Percentiles rank a stretch among this genome's conserved stretches.
Evolutionary conservation across 1,140 invertebrate species (phyloP).

Genomic region (Euwallacea similis): DNA sequence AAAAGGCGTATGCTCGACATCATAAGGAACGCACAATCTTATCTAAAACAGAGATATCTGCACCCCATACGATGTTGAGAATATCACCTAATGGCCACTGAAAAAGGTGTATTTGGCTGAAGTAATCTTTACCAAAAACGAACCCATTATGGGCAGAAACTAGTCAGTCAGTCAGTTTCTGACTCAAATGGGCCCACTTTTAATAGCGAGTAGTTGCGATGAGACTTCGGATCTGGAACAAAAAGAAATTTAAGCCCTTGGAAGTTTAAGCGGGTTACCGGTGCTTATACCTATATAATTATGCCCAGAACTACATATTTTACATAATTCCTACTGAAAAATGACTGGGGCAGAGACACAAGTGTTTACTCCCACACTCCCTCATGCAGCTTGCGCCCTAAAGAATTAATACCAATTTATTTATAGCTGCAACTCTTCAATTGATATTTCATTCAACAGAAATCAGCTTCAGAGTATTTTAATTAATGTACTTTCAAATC

Average conservation of each 20-base stretch:
- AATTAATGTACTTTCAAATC: no score
- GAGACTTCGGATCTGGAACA: background rate
- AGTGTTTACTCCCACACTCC: no score
- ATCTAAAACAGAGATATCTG: constrained; percentile 35
- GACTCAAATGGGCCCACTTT: constrained; percentile 43
- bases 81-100: constrained; percentile 17
- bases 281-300: no score
- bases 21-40: constrained; percentile 39
- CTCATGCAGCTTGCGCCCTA: no score
- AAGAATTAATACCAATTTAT: no score
- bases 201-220: background rate
- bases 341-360: no score
- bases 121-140: constrained; percentile 32
- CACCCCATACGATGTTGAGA: constrained; percentile 40
- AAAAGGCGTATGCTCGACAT: constrained; percentile 33
- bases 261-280: no score
- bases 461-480: no score
- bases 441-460: no score
- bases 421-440: no score
- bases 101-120: background rate
- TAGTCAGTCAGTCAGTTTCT: constrained; percentile 48
- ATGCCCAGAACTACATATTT: no score
- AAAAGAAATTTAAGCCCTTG: constrained; percentile 2
- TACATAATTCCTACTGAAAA: no score
- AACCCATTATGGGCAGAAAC: constrained; percentile 54